A percentile compares a stretch with the other conserved stretches of the same genome.
phyloP scores from a whole-genome alignment of 2,888 invertebrate species.

The Oxyteleia sp. region DNA sequence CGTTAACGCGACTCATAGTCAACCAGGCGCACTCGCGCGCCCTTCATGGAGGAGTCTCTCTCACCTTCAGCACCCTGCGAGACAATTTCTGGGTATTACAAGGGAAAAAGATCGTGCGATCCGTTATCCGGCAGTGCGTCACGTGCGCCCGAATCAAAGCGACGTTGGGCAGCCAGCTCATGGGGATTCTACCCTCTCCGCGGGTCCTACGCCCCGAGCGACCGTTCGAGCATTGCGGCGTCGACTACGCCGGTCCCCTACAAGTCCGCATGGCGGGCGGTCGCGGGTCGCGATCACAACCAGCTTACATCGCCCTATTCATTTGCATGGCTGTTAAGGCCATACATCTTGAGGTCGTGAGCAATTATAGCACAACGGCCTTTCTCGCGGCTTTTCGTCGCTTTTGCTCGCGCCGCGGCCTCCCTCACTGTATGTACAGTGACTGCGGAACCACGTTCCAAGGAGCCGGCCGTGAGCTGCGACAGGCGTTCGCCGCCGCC shows the following conservation, averaged over 20 bases:
- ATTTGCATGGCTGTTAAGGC: slow-evolving; percentile 40
- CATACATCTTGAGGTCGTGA: slow-evolving; percentile 43
- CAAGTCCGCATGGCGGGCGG: slow-evolving; percentile 27
- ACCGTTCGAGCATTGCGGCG: not conserved
- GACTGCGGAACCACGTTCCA: slow-evolving; percentile 61
- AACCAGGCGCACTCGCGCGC: slow-evolving; percentile 28
- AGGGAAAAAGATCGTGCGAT: slow-evolving; percentile 11
- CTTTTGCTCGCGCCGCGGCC: slow-evolving; percentile 37
- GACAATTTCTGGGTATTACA: slow-evolving; percentile 43
- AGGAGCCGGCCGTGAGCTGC: too few species aligned
- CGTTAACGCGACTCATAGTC: slow-evolving; percentile 10
- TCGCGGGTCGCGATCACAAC: slow-evolving; percentile 20
- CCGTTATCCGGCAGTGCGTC: slow-evolving; percentile 45
- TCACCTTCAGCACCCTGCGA: slow-evolving; percentile 41
- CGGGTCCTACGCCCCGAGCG: not conserved
- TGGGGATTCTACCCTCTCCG: not conserved
- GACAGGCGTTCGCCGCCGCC: too few species aligned
- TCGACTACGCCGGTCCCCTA: not conserved
- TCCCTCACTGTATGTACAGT: slow-evolving; percentile 40
- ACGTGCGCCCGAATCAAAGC: slow-evolving; percentile 24
- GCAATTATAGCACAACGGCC: slow-evolving; percentile 17
- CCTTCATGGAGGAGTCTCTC: slow-evolving; percentile 51
- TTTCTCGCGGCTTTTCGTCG: slow-evolving; percentile 58
- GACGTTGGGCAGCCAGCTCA: not conserved
- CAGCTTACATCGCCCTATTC: slow-evolving; percentile 53